Evolutionary conservation across 2,113 vertebrate genomes (phyloP).

Genomic region (Grus americana): DNA sequence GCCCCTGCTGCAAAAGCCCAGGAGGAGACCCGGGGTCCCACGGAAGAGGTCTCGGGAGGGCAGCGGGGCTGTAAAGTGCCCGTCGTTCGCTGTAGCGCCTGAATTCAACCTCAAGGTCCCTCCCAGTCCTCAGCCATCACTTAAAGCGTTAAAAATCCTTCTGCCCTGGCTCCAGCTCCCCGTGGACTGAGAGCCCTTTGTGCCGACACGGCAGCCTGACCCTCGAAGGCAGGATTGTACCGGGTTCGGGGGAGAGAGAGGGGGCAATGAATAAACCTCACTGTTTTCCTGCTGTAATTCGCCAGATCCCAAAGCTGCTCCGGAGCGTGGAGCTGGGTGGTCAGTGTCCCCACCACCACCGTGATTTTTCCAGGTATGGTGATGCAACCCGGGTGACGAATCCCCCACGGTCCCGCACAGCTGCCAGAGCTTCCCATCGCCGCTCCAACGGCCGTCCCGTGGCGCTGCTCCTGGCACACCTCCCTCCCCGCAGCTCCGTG

Average conservation of each 20-base stretch:
- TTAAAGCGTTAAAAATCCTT: constrained; percentile 21
- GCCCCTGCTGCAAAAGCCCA: background rate
- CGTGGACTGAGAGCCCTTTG: constrained; percentile 43
- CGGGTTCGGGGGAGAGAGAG: background rate
- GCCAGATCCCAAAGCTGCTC: background rate
- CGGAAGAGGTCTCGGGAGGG: background rate
- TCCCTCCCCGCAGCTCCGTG: background rate
- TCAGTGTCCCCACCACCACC: background rate
- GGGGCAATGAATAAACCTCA: constrained; percentile 30
- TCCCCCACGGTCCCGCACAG: background rate
- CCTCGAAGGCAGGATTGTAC: background rate
- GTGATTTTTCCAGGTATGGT: background rate
- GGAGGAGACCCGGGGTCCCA: background rate
- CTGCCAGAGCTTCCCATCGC: background rate
- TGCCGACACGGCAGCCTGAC: constrained; percentile 32
- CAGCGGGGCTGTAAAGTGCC: background rate
- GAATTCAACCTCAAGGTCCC: background rate
- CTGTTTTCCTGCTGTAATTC: constrained; percentile 13
- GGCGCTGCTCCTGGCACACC: background rate
- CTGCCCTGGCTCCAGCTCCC: background rate
- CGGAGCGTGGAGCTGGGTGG: background rate
- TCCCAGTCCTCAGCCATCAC: background rate
- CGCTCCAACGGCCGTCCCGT: fast-evolving
- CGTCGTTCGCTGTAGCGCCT: background rate
- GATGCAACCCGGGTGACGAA: background rate